Evolutionary conservation across 2,888 invertebrate genomes (phyloP).

Genomic region (Anticlea derivata): DNA sequence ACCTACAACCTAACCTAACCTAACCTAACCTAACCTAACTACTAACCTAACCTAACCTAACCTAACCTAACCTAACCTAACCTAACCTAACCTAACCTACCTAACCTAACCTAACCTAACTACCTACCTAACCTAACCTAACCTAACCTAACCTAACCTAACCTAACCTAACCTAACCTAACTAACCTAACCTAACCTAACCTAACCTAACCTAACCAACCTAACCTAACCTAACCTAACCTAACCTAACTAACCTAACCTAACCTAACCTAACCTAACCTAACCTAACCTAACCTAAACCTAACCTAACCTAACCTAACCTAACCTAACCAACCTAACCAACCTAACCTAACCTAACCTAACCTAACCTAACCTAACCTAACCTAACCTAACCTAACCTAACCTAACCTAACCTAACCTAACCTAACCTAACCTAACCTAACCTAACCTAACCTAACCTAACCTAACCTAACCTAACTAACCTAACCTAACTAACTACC

Average conservation of each 20-base stretch:
- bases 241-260: conserved; percentile 17
- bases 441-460: conserved; percentile 23
- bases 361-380: too few relatives aligned
- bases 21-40: conserved; percentile 10
- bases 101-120: too few relatives aligned
- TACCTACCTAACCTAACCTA: conserved; percentile 14
- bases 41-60: too few relatives aligned
- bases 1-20: neutral
- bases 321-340: conserved; percentile 25
- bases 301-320: conserved; percentile 23
- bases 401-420: conserved; percentile 23
- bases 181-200: conserved; percentile 14
- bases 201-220: conserved; percentile 7
- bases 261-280: conserved; percentile 21
- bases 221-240: too few relatives aligned
- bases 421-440: conserved; percentile 7
- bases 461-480: conserved; percentile 24
- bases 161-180: conserved; percentile 11
- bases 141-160: conserved; percentile 16
- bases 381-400: too few relatives aligned
- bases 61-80: conserved; percentile 3
- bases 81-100: too few relatives aligned
- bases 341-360: too few relatives aligned
- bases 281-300: conserved; percentile 22
- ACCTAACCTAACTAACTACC: too few relatives aligned